Evolutionary conservation across 2,888 invertebrate species (phyloP).

Genomic region (Seladonia tumulorum): DNA sequence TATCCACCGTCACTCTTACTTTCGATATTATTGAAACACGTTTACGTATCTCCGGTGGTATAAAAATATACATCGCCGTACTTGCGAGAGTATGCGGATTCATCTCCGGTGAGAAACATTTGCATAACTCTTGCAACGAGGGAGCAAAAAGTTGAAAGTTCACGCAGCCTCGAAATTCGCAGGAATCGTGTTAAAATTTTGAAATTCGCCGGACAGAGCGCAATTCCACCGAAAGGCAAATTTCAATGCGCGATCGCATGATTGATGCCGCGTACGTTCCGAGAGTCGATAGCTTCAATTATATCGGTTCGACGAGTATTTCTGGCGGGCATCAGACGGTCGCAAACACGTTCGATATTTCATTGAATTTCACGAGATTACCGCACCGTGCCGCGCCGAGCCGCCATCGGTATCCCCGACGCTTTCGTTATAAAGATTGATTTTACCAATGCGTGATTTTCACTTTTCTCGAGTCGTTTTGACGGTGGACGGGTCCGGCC

Average conservation of each 20-base stretch:
- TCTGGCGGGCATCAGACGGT: neutral
- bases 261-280: neutral
- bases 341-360: neutral
- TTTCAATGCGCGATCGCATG: neutral
- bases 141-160: neutral
- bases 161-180: neutral
- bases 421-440: conserved; percentile 31
- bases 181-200: neutral
- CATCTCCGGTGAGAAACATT: neutral
- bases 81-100: no score
- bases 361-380: conserved; percentile 9
- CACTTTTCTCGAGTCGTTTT: conserved; percentile 36
- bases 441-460: conserved; percentile 34
- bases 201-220: neutral
- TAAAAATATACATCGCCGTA: no score
- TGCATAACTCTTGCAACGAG: neutral
- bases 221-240: neutral
- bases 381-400: neutral
- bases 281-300: neutral
- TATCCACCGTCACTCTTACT: no score
- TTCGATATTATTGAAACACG: no score
- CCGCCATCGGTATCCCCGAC: neutral
- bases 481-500: conserved; percentile 18
- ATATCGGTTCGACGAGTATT: neutral
- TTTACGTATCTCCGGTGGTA: no score